These are phyloP conservation scores for Heloderma charlesbogerti DNA, from an alignment of 2,113 vertebrate genomes.

Conservation along the genomic window DNA sequence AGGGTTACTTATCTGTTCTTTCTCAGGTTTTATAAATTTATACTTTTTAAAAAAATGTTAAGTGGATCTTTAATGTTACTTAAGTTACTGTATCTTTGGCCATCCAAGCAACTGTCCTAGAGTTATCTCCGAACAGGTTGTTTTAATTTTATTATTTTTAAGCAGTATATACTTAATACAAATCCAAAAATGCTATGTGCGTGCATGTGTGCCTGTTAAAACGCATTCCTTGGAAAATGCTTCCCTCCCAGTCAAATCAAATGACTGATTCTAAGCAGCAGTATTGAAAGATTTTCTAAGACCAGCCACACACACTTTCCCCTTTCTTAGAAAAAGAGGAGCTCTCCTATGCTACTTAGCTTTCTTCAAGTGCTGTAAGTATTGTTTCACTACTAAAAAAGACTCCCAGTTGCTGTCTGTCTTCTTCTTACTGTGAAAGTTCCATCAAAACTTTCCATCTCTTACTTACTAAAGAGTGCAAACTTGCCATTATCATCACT, in stretches of 20 bases:
- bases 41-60: background rate
- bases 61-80: background rate
- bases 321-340: slow-evolving; percentile 55
- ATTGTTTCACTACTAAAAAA: slow-evolving; percentile 58
- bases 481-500: slow-evolving; percentile 48
- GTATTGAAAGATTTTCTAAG: slow-evolving; percentile 51
- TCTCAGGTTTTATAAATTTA: background rate
- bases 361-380: slow-evolving; percentile 49
- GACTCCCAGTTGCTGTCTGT: slow-evolving; percentile 58
- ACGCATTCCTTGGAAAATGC: slow-evolving; percentile 33
- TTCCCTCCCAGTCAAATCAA: slow-evolving; percentile 31
- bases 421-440: slow-evolving; percentile 61
- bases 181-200: background rate
- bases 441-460: slow-evolving; percentile 67
- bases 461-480: slow-evolving; percentile 65
- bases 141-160: background rate
- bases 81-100: background rate
- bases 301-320: slow-evolving; percentile 5
- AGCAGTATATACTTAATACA: background rate
- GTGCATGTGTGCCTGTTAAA: background rate
- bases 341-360: slow-evolving; percentile 56
- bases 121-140: background rate
- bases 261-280: slow-evolving; percentile 42
- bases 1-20: background rate
- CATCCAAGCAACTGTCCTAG: too few relatives aligned